A percentile compares a stretch with the other conserved stretches of the same genome.
phyloP scores from a whole-genome alignment of 2,113 vertebrate species.

The Phasianus colchicus region DNA sequence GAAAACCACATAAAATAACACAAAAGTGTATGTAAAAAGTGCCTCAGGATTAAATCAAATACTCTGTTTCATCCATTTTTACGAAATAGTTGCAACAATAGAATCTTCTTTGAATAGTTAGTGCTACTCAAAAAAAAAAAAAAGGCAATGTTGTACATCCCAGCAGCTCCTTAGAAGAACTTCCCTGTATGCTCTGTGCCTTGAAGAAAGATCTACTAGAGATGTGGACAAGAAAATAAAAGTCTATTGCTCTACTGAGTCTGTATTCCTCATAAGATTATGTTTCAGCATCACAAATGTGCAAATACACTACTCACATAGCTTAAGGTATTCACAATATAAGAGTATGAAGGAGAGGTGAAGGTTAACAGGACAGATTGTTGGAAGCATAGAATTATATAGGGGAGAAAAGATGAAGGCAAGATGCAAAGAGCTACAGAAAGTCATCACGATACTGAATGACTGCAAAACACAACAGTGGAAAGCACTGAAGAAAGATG shows the following conservation, averaged over 20 bases:
- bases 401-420: neutral
- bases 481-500: neutral
- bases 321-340: neutral
- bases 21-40: neutral
- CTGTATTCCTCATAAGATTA: neutral
- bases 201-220: neutral
- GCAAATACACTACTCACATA: neutral
- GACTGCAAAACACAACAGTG: neutral
- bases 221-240: neutral
- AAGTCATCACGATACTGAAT: rapidly evolving
- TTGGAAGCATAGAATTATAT: neutral
- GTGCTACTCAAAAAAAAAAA: neutral
- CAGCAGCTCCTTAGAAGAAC: neutral
- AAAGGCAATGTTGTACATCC: rapidly evolving
- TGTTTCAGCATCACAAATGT: neutral
- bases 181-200: rapidly evolving
- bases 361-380: neutral
- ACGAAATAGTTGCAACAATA: neutral
- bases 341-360: neutral
- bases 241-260: neutral
- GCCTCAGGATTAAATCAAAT: neutral
- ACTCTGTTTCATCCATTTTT: neutral
- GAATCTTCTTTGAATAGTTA: neutral
- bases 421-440: neutral
- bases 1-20: neutral